Evolutionary conservation across 2,113 vertebrate genomes (phyloP), one percentile per base, ranked within the genome.

Genomic region (Halcyon malimbica): DNA sequence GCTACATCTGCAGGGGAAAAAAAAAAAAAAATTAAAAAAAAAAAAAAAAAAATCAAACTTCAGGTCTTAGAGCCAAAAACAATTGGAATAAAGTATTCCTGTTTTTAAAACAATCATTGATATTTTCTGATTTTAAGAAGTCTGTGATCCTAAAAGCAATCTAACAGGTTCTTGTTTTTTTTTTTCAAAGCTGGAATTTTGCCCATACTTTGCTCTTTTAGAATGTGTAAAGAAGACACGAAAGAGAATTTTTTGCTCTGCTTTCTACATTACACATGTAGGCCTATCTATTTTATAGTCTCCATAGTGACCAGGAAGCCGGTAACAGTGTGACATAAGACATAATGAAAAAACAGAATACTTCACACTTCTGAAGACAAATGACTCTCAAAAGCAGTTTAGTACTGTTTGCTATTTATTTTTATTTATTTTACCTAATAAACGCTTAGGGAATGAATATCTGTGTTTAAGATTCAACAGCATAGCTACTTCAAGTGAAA

Each of bases 231-330:
- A 92, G 73, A 90, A 60, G 41, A 84, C 13, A 92, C 5, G 9
- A 93, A 92, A 68, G 59, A 19, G 67, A 31, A 6, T 46, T 46
- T 25, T 95, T 73, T 41, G 7, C 59, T 86, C 63, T 67, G 46
- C 39, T 81, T 81, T 82, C 75, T 62, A 71, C 70, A 65, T 91
- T 37, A 78, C 13, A 90, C 64, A 69, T 37, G 14, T 63, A 91
- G 71, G 21, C 39, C 65, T 76, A 84, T 84, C 79, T 94, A 69
- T 85, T 74, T 96, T 92, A 80, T 74, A 92, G 86, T 96, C 88
- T 93, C 90, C 88, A 94, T 81, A 96, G 94, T 95, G 90, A 94
- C 85, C 80, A 92, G 76, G 73, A 96, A 92, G 76, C 71, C 60
- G 48, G 62, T 91, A 88, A 86, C 41, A 50, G 29, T 78, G 79